A percentile compares a stretch with the other conserved stretches of the same genome.
phyloP scores from a whole-genome alignment of 2,797 vertebrate species.

The Pteronotus mesoamericanus region DNA sequence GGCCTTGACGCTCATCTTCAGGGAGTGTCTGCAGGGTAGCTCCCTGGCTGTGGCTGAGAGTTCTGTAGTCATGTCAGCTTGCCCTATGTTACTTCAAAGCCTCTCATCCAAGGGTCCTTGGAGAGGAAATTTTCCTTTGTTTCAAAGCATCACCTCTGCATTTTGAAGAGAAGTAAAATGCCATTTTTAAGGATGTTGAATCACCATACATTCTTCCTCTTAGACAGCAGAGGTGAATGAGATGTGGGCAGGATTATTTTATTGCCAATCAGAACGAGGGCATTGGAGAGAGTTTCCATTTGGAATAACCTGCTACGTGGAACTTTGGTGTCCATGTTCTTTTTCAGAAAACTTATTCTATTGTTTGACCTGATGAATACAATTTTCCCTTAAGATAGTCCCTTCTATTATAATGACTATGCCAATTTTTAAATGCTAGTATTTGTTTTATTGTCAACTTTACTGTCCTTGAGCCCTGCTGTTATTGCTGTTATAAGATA shows the following conservation, averaged over 20 bases:
- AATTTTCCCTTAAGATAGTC: conserved; percentile 13
- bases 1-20: not conserved
- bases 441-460: conserved; percentile 13
- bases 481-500: conserved; percentile 21
- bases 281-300: not conserved
- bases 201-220: not conserved
- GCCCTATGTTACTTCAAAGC: not conserved
- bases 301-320: not conserved
- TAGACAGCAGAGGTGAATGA: not conserved
- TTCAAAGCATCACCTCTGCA: not conserved
- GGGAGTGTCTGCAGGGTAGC: not conserved
- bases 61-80: not conserved
- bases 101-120: not conserved
- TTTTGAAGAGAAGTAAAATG: not conserved
- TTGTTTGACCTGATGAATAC: not conserved
- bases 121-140: not conserved
- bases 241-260: not conserved
- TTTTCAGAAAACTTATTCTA: not conserved
- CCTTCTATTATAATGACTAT: conserved; percentile 22
- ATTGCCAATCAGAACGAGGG: not conserved
- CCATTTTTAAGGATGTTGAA: not conserved
- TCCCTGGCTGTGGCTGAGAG: not conserved
- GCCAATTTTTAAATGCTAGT: conserved; percentile 28
- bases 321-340: not conserved
- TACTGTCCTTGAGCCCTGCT: not conserved